Percentiles rank a stretch among this genome's conserved stretches.
These are phyloP conservation scores for Bambusicola thoracicus DNA, from an alignment of 2,113 vertebrate species.

Conservation along the genomic window DNA sequence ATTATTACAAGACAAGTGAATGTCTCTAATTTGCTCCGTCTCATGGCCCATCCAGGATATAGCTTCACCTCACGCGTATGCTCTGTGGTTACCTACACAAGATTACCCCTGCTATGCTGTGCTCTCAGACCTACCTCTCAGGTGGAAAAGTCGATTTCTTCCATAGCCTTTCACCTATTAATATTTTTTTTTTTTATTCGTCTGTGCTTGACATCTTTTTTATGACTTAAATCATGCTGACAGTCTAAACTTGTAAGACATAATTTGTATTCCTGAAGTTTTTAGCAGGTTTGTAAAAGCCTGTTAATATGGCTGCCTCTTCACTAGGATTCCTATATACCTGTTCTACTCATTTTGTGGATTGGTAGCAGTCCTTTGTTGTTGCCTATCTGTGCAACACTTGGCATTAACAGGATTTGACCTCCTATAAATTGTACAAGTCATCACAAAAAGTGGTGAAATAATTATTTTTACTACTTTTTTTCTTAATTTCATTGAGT, in stretches of 20 bases:
- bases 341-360: not conserved
- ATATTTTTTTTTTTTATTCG: not conserved
- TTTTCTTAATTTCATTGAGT: not conserved
- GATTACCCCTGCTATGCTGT: not conserved
- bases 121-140: not conserved
- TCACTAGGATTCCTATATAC: not conserved
- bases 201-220: not conserved
- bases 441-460: not conserved
- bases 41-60: not conserved
- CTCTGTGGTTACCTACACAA: not conserved
- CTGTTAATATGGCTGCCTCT: not conserved
- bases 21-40: not conserved
- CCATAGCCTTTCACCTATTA: not conserved
- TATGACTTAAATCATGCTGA: not conserved
- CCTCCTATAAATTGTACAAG: fast-evolving
- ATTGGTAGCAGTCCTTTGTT: not conserved
- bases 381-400: not conserved
- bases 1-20: not conserved
- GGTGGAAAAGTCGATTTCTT: not conserved
- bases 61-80: fast-evolving
- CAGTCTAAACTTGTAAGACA: not conserved
- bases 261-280: not conserved
- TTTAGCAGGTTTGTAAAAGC: not conserved
- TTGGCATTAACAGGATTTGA: not conserved
- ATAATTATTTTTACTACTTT: not conserved